Conservation (phyloP, 2,888 invertebrate species). For the Sphaerophoria rueppellii region DNA sequence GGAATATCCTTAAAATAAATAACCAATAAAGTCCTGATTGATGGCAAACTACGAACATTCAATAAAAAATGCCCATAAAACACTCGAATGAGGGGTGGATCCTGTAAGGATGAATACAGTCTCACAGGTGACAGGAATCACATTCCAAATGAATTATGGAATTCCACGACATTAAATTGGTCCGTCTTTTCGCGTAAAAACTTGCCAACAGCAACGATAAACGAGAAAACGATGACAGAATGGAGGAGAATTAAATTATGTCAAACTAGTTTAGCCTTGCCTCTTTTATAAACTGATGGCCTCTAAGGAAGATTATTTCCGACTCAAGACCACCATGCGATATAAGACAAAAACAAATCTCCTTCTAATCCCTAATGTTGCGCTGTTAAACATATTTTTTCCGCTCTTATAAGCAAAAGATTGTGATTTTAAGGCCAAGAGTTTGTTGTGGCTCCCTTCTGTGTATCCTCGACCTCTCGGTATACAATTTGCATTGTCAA, state of each 20-base stretch:
- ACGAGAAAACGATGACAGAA: background rate
- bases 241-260: background rate
- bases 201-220: background rate
- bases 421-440: conserved; percentile 39
- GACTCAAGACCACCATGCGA: conserved; percentile 17
- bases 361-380: conserved; percentile 35
- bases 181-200: conserved; percentile 39
- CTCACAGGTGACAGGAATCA: conserved; percentile 33
- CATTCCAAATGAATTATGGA: conserved; percentile 37
- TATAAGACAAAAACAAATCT: background rate
- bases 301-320: conserved; percentile 35
- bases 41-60: conserved; percentile 15
- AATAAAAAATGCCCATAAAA: conserved; percentile 30
- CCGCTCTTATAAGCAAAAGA: conserved; percentile 49
- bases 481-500: conserved; percentile 64
- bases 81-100: background rate
- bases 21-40: conserved; percentile 31
- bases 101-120: background rate
- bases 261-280: conserved; percentile 1
- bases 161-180: conserved; percentile 42
- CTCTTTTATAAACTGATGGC: background rate
- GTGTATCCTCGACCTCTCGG: background rate
- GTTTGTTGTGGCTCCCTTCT: conserved; percentile 40
- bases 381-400: conserved; percentile 50
- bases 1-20: conserved; percentile 23